Evolutionary conservation across 2,113 vertebrate genomes (phyloP).

Genomic region (Zootoca vivipara): DNA sequence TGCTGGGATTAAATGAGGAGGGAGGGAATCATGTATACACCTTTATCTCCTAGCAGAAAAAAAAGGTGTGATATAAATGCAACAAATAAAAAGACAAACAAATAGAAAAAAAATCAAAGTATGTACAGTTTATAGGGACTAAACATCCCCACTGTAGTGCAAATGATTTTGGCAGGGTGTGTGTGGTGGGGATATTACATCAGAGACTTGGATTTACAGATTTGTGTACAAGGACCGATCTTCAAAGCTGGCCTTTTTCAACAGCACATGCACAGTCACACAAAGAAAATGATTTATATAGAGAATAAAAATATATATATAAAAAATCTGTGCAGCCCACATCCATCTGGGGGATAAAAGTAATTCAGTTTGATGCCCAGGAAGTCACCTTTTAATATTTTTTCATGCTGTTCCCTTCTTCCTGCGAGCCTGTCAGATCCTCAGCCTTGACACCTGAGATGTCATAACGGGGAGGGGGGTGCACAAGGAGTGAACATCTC

Average conservation of each 20-base stretch:
- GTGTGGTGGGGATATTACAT: not conserved
- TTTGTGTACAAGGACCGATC: not conserved
- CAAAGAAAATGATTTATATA: not conserved
- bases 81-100: too few relatives aligned
- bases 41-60: too few relatives aligned
- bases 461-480: slow-evolving; percentile 42
- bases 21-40: too few relatives aligned
- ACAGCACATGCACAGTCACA: too few relatives aligned
- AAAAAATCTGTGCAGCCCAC: not conserved
- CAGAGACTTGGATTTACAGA: not conserved
- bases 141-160: not conserved
- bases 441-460: slow-evolving; percentile 56
- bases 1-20: too few relatives aligned
- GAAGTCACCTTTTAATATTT: slow-evolving; percentile 46
- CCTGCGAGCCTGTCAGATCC: not conserved
- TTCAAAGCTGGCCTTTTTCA: not conserved
- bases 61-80: too few relatives aligned
- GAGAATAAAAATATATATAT: not conserved
- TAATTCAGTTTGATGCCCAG: not conserved
- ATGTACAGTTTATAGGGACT: too few relatives aligned
- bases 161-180: not conserved
- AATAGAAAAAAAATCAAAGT: not conserved
- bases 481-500: slow-evolving; percentile 11
- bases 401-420: slow-evolving; percentile 32
- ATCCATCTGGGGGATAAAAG: not conserved